A percentile compares a stretch with the other conserved stretches of the same genome.
Conservation (phyloP, 2,888 invertebrate species). For the Brachyptera putata region DNA sequence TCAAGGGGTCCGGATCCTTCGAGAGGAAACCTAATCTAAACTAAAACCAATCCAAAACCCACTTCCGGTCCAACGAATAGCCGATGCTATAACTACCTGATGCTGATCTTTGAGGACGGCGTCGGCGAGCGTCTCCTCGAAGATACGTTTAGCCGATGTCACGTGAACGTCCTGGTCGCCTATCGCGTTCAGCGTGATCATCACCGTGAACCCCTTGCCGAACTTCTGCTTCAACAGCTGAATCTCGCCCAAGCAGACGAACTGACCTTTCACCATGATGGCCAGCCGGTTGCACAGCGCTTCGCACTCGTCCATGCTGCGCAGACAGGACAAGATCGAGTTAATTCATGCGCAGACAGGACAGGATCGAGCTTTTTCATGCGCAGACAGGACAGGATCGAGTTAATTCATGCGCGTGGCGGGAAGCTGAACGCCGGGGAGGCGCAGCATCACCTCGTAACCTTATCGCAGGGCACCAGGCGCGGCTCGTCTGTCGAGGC, state of each 20-base stretch:
- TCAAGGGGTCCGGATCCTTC: no score
- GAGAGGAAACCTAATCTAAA: no score
- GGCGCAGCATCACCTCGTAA: not conserved
- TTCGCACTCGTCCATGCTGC: slow-evolving; percentile 85
- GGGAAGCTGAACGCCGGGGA: no score
- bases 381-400: no score
- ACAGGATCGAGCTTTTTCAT: no score
- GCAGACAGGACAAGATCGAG: no score
- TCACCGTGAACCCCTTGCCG: slow-evolving; percentile 63
- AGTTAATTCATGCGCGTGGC: no score
- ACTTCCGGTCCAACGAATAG: no score
- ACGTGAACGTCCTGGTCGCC: slow-evolving; percentile 40
- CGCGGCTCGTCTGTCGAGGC: no score
- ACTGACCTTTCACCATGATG: slow-evolving; percentile 68
- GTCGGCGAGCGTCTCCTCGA: slow-evolving; percentile 50
- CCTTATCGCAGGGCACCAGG: no score
- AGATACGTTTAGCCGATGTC: slow-evolving; percentile 47
- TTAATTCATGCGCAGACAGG: no score
- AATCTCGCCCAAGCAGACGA: slow-evolving; percentile 69
- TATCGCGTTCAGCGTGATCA: slow-evolving; percentile 46
- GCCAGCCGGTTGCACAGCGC: slow-evolving; percentile 71
- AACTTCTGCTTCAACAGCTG: slow-evolving; percentile 67
- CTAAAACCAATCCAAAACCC: no score
- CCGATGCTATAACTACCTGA: slow-evolving; percentile 49
- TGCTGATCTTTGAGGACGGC: slow-evolving; percentile 67